These are phyloP conservation scores for Drosophila sulfurigaster DNA, from an alignment of 1,140 invertebrate genomes.

Conservation along the genomic window DNA sequence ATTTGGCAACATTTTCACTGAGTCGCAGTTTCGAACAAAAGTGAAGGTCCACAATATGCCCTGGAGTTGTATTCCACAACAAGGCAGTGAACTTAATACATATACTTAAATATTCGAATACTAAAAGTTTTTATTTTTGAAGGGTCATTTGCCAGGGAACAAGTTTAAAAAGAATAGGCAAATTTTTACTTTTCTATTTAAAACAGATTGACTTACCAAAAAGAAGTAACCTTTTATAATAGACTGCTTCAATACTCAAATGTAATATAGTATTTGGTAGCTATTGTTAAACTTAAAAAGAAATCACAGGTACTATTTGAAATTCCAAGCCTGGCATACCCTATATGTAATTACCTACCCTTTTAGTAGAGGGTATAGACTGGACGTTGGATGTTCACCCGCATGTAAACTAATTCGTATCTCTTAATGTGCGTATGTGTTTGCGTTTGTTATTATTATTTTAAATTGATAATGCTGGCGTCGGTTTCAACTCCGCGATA, in stretches of 20 bases:
- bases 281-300: no score
- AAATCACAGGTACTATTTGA: no score
- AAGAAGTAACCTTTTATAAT: no score
- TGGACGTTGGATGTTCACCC: conserved; percentile 21
- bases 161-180: no score
- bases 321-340: neutral
- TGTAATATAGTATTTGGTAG: no score
- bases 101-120: no score
- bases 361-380: neutral
- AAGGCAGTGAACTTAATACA: no score
- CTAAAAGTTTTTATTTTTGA: no score
- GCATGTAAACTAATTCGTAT: conserved; percentile 61
- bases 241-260: no score
- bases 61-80: neutral
- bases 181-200: no score
- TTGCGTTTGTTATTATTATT: conserved; percentile 78
- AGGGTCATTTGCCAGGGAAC: no score
- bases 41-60: conserved; percentile 1
- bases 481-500: neutral
- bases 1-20: conserved; percentile 26
- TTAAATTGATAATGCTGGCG: conserved; percentile 51
- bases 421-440: conserved; percentile 43
- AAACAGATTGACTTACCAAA: no score
- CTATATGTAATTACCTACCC: neutral
- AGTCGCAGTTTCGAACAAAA: neutral